Evolutionary conservation across 2,113 vertebrate genomes (phyloP), one percentile per base, ranked within the genome.

Genomic region (Psophia crepitans): DNA sequence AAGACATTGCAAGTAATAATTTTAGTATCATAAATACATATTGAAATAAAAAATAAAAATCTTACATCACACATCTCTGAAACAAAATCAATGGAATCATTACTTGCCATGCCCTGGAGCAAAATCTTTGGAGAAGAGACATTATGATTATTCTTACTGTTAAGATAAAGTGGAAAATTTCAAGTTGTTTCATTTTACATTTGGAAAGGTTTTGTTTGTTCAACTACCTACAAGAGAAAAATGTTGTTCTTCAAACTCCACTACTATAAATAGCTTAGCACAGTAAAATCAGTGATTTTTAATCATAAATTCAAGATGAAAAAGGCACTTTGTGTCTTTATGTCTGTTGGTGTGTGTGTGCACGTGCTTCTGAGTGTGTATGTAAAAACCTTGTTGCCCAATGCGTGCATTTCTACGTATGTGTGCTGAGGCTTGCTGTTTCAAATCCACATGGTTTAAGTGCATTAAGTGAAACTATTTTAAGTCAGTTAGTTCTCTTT

Each of bases 361-460:
- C 3, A 27, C 0, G 0, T 32, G 2, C 0, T 64, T 94, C 14
- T 22, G 2, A 37, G 24, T 2, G 8, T 1, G 7, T 53, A 26
- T 7, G 24, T 65, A 24, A 51, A 85, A 81, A 28, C 24, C 22
- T 63, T 68, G 4, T 13, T 51, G 8, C 11, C 12, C 3, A 33
- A 5, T 20, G 11, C 3, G 27, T 32, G 9, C 0, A 3, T 30
- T 17, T 41, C 76, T 81, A 46, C 24, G 2, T n/a, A 5, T 7
- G 9, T 6, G 2, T 66, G 5, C 24, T 65, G 33, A 69, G 12
- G 19, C 5, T 66, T 80, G 4, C 7, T 21, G 9, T 39, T 74
- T 87, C 35, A 77, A 61, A 51, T 30, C 39, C 9, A 56, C 8
- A 14, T 46, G 8, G 37, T 32, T 49, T 26, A 80, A 68, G 12